Evolutionary conservation across 2,113 vertebrate genomes (phyloP).

Genomic region (Dasyprocta punctata): DNA sequence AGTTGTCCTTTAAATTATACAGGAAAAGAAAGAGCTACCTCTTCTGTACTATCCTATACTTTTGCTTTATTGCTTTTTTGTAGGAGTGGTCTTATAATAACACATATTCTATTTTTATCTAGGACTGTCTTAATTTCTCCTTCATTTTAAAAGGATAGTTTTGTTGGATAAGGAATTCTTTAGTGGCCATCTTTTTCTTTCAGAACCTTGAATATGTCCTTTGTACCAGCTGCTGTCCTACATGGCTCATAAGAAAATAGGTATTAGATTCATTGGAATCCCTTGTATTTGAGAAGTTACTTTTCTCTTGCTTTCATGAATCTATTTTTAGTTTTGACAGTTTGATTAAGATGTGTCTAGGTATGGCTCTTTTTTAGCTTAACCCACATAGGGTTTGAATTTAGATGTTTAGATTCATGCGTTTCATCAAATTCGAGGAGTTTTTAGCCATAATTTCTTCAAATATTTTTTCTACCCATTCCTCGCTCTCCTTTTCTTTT

Average conservation of each 20-base stretch:
- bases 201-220: not conserved
- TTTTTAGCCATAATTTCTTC: not conserved
- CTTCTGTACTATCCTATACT: not conserved
- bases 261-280: not conserved
- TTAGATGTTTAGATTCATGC: not conserved
- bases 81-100: not conserved
- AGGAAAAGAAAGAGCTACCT: not conserved
- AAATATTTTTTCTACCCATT: not conserved
- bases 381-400: not conserved
- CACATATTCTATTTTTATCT: not conserved
- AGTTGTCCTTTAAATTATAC: not conserved
- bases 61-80: not conserved
- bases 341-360: not conserved
- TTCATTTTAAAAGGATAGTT: not conserved
- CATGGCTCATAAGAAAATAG: not conserved
- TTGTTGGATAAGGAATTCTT: not conserved
- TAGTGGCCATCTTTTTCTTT: not conserved
- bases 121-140: not conserved
- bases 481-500: not conserved
- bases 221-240: not conserved
- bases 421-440: not conserved
- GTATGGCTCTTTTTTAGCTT: not conserved
- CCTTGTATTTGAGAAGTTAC: not conserved
- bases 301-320: not conserved
- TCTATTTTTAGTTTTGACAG: not conserved